These are phyloP conservation scores for Drosophila formosana DNA, from an alignment of 2,888 invertebrate genomes.

Conservation along the genomic window DNA sequence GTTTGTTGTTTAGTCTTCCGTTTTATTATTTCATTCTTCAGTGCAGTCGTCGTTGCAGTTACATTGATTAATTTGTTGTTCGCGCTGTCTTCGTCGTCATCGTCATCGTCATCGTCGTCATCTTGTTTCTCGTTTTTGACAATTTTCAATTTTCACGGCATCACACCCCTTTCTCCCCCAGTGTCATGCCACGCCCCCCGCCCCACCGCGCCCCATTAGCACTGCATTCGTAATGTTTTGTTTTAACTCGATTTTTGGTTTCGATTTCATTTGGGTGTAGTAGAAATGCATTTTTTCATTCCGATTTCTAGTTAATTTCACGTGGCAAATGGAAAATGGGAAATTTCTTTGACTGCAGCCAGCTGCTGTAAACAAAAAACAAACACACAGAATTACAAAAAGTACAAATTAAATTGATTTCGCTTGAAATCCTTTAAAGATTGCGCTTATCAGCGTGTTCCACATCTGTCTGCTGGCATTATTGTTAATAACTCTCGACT, in stretches of 20 bases:
- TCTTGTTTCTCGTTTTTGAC: slow-evolving; percentile 44
- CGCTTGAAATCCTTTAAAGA: slow-evolving; percentile 20
- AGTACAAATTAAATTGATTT: slow-evolving; percentile 13
- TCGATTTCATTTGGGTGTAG: slow-evolving; percentile 45
- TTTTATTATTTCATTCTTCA: slow-evolving; percentile 9
- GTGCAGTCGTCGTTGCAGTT: slow-evolving; percentile 31
- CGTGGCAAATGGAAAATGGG: background rate
- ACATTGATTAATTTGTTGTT: slow-evolving; percentile 66
- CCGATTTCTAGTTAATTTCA: background rate
- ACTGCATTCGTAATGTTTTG: slow-evolving; percentile 38
- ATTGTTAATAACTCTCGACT: slow-evolving; percentile 1
- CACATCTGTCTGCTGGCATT: background rate
- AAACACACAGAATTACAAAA: too few relatives aligned
- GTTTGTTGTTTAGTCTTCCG: background rate
- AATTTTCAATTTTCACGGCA: slow-evolving; percentile 57
- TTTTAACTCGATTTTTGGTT: slow-evolving; percentile 60
- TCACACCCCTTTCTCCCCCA: too few relatives aligned
- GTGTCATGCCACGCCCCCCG: too few relatives aligned
- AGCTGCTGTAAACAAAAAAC: too few relatives aligned
- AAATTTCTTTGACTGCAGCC: too few relatives aligned
- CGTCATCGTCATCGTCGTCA: background rate
- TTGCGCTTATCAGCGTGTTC: background rate
- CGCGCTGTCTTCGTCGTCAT: slow-evolving; percentile 14
- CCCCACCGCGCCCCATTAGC: background rate
- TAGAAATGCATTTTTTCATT: background rate